These are phyloP conservation scores for Anser cygnoides DNA, from an alignment of 2,113 vertebrate species.

Conservation along the genomic window DNA sequence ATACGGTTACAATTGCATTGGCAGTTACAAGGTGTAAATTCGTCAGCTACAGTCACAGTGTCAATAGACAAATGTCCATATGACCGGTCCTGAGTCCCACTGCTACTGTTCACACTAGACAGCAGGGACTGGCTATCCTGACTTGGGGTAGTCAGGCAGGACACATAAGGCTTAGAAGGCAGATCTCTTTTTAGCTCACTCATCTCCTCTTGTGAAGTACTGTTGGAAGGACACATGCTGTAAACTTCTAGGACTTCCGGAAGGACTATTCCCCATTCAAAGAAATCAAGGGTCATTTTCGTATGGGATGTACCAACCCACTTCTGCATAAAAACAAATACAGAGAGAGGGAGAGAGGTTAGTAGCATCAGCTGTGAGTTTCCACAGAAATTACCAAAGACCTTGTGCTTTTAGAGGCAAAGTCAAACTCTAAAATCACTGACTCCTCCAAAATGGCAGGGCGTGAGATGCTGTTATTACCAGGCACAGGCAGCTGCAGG, in stretches of 20 bases:
- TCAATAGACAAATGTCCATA: slow-evolving; percentile 85
- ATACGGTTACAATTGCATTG: slow-evolving; percentile 37
- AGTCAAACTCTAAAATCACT: background rate
- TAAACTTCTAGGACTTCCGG: slow-evolving; percentile 65
- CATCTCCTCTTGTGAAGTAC: background rate
- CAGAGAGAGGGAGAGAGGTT: background rate
- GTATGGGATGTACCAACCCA: slow-evolving; percentile 72
- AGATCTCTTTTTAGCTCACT: background rate
- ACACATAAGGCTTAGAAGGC: background rate
- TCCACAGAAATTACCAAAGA: background rate
- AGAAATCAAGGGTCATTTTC: slow-evolving; percentile 61
- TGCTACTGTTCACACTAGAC: slow-evolving; percentile 13
- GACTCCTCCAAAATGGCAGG: background rate
- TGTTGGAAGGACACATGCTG: background rate
- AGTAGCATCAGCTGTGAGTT: background rate
- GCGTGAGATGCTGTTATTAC: background rate
- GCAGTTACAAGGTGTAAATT: slow-evolving; percentile 55
- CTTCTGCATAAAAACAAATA: slow-evolving; percentile 58
- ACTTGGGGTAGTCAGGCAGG: background rate
- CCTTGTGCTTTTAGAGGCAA: background rate
- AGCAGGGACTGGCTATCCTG: background rate
- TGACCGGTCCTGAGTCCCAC: slow-evolving; percentile 60
- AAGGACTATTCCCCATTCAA: slow-evolving; percentile 32
- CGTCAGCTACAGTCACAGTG: slow-evolving; percentile 83
- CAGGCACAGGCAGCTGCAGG: background rate